Base-by-base conservation (phyloP, 1,140 invertebrate genomes). In the Cotesia vestalis region DNA sequence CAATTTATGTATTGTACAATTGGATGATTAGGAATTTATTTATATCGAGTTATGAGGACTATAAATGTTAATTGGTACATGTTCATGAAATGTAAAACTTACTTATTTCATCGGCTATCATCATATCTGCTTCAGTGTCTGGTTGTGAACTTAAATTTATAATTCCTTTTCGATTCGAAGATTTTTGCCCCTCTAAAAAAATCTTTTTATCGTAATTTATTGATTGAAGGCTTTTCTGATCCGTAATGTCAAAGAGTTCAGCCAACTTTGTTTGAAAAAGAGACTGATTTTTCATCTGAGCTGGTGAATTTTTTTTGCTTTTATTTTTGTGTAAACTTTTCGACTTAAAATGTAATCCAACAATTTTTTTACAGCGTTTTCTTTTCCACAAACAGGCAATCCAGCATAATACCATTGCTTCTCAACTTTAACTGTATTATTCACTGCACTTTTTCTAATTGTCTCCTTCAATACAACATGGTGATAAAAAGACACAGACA, bases 351-450 rank as follows among this genome's bases (percentile, higher is more conserved):
- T 62, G 57, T 62, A 70, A 62, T 11, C 12, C 38, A 1, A 36
- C 55, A 70, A 70, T 35, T 70, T 70, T 61, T 70, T 70, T 17
- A 70, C 69, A 62, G 69, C 69, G 40, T 70, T 62, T 70, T 70
- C 20, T 70, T 38, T 35, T 14, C 55, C 69, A 62, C 69, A 70
- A 70, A 62, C 62, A 4, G 69, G 20, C 4, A 70, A 36, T 46
- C 69, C 55, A 27, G 40, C 34, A 62, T 57, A 61, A 70, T 61
- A 35, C 69, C 69, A 70, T 70, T 62, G 69, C 38, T 38, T 70
- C 38, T 70, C 69, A 17, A 70, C 69, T 70, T 70, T 62, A 9
- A 70, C 62, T 70, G 62, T 14, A 1, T 52, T 71, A 46, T 71
- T 71, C 27, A 63, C 17, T 51, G 20, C n/a, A 71, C 69, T 52